Evolutionary conservation across 2,888 invertebrate genomes (phyloP).

Genomic region (Napeogenes inachia): DNA sequence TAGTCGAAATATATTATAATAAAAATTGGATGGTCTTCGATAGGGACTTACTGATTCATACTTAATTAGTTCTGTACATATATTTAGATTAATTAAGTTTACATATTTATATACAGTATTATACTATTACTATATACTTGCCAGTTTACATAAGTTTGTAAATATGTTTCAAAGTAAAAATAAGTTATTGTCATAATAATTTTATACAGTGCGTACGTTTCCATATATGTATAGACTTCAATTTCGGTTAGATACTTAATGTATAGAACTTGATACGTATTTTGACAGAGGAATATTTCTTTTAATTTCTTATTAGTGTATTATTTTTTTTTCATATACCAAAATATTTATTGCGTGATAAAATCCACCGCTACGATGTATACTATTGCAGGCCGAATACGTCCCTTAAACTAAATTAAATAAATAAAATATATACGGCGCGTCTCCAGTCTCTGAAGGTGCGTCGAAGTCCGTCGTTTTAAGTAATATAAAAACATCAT

Average conservation of each 20-base stretch:
- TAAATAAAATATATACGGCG: slow-evolving; percentile 33
- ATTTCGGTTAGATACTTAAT: background rate
- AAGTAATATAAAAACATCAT: slow-evolving; percentile 8
- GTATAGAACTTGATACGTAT: background rate
- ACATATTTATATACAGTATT: slow-evolving; percentile 68
- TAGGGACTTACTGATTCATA: slow-evolving; percentile 21
- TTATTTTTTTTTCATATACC: background rate
- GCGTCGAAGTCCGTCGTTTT: slow-evolving; percentile 42
- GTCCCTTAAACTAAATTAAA: slow-evolving; percentile 42
- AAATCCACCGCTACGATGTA: slow-evolving; percentile 14
- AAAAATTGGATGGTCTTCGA: background rate
- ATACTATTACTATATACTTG: slow-evolving; percentile 57
- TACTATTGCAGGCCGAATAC: slow-evolving; percentile 41
- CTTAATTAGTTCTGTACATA: slow-evolving; percentile 43
- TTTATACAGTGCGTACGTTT: slow-evolving; percentile 10
- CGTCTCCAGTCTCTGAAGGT: slow-evolving; percentile 50
- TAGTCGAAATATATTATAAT: slow-evolving; percentile 31
- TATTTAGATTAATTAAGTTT: slow-evolving; percentile 19
- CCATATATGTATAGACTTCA: too few species aligned
- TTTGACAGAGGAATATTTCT: slow-evolving; percentile 12
- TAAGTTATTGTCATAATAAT: slow-evolving; percentile 25
- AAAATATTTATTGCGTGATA: slow-evolving; percentile 14
- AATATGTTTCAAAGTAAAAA: slow-evolving; percentile 42
- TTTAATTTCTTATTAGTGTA: slow-evolving; percentile 9
- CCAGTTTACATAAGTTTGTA: slow-evolving; percentile 65